Evolutionary conservation across 2,888 invertebrate genomes (phyloP), one percentile per base, ranked within the genome.

Genomic region (Theristus sp.): DNA sequence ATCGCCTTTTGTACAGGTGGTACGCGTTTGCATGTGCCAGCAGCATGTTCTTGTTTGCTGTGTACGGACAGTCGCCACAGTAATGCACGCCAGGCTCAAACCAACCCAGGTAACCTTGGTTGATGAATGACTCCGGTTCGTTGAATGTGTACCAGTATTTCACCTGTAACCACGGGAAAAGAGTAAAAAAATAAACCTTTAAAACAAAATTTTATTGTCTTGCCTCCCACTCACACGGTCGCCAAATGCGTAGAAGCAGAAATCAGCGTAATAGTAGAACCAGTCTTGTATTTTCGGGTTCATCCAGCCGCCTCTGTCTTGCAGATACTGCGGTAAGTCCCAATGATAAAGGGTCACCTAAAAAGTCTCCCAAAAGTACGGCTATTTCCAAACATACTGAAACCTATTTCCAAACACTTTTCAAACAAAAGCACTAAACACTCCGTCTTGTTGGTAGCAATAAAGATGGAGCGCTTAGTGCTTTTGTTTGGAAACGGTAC

Each of bases 71-170:
- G 25, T 10, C 58, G 2, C 22, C 13, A 28, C 58, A 58, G 27
- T 47, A 25, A 2, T 6, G 29, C 17, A 57, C 30, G 17, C 30
- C 46, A 20, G 62, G 62, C 1, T 57, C 47, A 22, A 63, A 38
- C 2, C 13, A 26, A 22, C 62, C 62, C 24, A 22, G 26, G 31
- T 63, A 30, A 17, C 62, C 62, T 10, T 24, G 2, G 26, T 49
- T 46, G 3, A 66, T 81, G 56, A 80, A 78, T 67, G 80, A 77
- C 61, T 78, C 79, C 1, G 85, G 85, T 70, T 86, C 86, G 70
- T 85, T 85, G 64, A 86, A 81, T 0, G 85, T 86, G 22, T 84
- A 81, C 85, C 85, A 86, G 46, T 78, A 77, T 69, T 82, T 70
- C 6, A 55, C 29, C 55, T 52, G 52, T n/a, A 52, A 6, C 6